Conservation (phyloP, 2,797 vertebrate species). For the Eulemur mongoz region DNA sequence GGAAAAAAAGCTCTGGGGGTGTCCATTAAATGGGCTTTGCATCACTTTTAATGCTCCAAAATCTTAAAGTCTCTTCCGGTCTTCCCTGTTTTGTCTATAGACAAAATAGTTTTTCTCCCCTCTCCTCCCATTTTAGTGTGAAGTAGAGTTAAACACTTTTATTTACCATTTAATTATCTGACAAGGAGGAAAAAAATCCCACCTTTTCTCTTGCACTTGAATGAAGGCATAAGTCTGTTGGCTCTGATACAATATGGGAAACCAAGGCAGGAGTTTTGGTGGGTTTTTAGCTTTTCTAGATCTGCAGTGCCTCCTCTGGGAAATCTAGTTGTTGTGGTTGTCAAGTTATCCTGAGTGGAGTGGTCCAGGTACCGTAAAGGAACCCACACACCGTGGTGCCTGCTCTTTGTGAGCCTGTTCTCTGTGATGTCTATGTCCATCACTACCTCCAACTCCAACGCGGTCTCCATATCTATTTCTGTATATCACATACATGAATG, state of each 20-base stretch:
- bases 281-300: neutral
- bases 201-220: neutral
- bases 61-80: conserved; percentile 68
- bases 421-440: neutral
- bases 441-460: neutral
- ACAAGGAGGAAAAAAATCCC: neutral
- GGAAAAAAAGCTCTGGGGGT: conserved; percentile 79
- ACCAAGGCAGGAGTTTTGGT: neutral
- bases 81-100: conserved; percentile 44
- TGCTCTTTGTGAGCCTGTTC: neutral
- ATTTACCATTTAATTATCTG: conserved; percentile 58
- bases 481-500: neutral
- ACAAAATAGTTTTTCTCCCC: conserved; percentile 35
- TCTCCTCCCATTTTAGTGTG: neutral
- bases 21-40: conserved; percentile 86
- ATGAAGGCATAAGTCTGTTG: neutral
- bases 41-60: conserved; percentile 80
- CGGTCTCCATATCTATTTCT: neutral
- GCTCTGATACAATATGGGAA: neutral
- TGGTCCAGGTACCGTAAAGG: neutral
- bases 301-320: neutral
- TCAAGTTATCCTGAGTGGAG: neutral
- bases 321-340: neutral
- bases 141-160: conserved; percentile 7
- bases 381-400: neutral